Conservation (phyloP, 2,797 vertebrate genomes). For the Acestrorhynchus altus region DNA sequence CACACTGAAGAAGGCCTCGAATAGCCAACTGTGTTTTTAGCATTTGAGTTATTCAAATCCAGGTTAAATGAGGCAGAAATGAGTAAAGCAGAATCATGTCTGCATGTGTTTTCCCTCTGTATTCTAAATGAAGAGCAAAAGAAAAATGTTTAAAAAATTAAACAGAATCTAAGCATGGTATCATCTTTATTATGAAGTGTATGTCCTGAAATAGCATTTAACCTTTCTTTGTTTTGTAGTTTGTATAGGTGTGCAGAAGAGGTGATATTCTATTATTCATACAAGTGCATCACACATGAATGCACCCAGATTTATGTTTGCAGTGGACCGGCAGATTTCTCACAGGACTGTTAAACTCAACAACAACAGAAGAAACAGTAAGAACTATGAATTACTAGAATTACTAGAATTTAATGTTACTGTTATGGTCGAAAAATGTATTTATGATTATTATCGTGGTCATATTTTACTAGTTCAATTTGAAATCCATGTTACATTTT, state of each 20-base stretch:
- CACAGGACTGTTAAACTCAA: background rate
- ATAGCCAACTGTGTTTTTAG: background rate
- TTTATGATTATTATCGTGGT: too few relatives aligned
- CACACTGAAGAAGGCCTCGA: background rate
- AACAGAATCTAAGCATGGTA: too few relatives aligned
- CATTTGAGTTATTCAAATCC: background rate
- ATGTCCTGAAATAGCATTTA: background rate
- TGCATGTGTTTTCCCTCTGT: background rate
- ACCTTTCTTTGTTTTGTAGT: background rate
- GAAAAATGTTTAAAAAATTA: background rate
- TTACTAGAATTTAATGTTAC: too few relatives aligned
- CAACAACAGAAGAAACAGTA: background rate
- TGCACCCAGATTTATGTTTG: conserved; percentile 6
- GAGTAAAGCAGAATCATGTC: background rate
- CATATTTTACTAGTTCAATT: too few relatives aligned
- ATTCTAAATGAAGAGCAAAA: too few relatives aligned
- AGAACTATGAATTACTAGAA: too few relatives aligned
- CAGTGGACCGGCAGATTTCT: background rate
- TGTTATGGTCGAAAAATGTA: too few relatives aligned
- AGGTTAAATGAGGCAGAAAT: background rate
- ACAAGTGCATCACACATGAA: conserved; percentile 24
- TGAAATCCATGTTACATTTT: too few relatives aligned
- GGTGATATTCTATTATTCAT: conserved; percentile 36
- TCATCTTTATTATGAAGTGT: background rate
- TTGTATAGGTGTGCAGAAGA: conserved; percentile 1